Evolutionary conservation across 2,888 invertebrate genomes (phyloP).

Genomic region (Horisme vitalbata): DNA sequence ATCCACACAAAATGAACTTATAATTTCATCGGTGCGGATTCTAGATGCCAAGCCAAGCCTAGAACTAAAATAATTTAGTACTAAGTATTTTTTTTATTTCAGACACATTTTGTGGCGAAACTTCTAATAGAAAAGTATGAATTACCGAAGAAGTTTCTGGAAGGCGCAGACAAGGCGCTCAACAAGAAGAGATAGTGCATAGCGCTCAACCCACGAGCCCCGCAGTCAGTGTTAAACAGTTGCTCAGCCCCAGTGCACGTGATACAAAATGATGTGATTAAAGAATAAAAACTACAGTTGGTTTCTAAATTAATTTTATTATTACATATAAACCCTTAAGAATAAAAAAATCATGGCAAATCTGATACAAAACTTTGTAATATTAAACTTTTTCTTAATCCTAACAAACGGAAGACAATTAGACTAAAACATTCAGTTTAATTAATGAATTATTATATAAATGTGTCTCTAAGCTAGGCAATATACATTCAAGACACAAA

Average conservation of each 20-base stretch:
- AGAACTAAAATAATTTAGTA: no score
- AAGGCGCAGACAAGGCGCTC: constrained; percentile 89
- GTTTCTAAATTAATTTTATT: constrained; percentile 28
- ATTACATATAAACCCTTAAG: constrained; percentile 27
- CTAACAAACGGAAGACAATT: constrained; percentile 28
- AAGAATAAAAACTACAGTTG: constrained; percentile 34
- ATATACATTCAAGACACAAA: no score
- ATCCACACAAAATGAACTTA: no score
- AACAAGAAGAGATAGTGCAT: constrained; percentile 83
- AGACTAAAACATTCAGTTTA: constrained; percentile 24
- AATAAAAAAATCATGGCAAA: constrained; percentile 26
- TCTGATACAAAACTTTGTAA: constrained; percentile 5
- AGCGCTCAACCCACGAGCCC: constrained; percentile 18
- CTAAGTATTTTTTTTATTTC: constrained; percentile 42
- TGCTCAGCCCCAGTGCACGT: constrained; percentile 1
- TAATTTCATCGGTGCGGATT: no score
- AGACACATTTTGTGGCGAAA: constrained; percentile 76
- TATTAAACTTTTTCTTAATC: constrained; percentile 14
- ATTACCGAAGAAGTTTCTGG: constrained; percentile 88
- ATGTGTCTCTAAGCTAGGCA: no score
- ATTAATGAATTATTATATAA: not conserved
- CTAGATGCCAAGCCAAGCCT: no score
- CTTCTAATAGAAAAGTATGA: constrained; percentile 88
- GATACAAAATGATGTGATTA: constrained; percentile 31
- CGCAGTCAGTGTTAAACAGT: no score